A percentile compares a stretch with the other conserved stretches of the same genome.
Evolutionary conservation across 2,888 invertebrate species (phyloP).

Genomic region (Helleia helle): DNA sequence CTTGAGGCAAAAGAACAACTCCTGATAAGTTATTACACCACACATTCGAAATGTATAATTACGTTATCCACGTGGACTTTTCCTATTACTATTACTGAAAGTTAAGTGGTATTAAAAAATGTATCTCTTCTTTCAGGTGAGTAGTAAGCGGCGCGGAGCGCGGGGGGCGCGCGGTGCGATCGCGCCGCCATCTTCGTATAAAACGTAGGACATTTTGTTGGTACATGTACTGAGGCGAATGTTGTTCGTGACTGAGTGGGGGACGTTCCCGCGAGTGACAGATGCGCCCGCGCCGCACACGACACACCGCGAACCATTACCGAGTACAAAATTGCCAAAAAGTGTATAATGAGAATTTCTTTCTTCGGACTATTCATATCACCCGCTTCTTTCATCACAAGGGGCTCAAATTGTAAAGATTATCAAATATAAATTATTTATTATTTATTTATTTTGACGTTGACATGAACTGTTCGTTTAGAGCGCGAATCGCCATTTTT

Average conservation of each 20-base stretch:
- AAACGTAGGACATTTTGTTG: slow-evolving; percentile 68
- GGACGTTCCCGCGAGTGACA: slow-evolving; percentile 33
- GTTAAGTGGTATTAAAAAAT: too few species aligned
- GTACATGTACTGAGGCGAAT: slow-evolving; percentile 64
- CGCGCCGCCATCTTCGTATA: slow-evolving; percentile 35
- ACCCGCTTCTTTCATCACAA: slow-evolving; percentile 20
- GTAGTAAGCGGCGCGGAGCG: slow-evolving; percentile 40
- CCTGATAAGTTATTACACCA: too few species aligned
- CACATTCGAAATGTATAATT: too few species aligned
- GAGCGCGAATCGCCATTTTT: neutral
- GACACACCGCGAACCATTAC: slow-evolving; percentile 41
- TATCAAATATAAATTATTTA: slow-evolving; percentile 1
- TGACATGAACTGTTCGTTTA: neutral
- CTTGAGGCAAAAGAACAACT: too few species aligned
- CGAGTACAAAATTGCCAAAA: slow-evolving; percentile 74
- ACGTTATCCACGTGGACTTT: too few species aligned
- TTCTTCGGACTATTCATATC: slow-evolving; percentile 27
- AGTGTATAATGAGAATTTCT: slow-evolving; percentile 36
- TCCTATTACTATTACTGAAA: too few species aligned
- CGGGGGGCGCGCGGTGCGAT: slow-evolving; percentile 26
- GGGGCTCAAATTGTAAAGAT: slow-evolving; percentile 14
- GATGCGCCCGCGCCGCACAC: slow-evolving; percentile 39
- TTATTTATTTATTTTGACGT: slow-evolving; percentile 4
- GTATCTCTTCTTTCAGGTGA: slow-evolving; percentile 39
- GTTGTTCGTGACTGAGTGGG: slow-evolving; percentile 59